Evolutionary conservation across 2,113 vertebrate genomes (phyloP).

Genomic region (Pandion haliaetus): DNA sequence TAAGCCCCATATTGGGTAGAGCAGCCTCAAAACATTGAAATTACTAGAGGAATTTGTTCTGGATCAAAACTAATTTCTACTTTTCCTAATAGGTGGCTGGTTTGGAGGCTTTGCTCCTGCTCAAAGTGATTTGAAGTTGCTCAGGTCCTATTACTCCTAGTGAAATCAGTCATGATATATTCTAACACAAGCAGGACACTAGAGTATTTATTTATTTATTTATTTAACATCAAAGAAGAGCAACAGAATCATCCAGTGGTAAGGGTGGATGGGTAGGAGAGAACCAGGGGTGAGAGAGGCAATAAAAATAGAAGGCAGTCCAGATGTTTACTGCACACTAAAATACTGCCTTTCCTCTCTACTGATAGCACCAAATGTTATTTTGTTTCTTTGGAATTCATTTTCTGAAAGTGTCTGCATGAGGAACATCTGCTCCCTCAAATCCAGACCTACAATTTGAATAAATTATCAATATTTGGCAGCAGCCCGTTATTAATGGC

Average conservation of each 20-base stretch:
- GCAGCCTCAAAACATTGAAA: neutral
- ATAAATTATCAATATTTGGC: conserved; percentile 81
- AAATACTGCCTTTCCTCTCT: conserved; percentile 13
- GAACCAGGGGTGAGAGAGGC: neutral
- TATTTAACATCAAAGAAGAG: neutral
- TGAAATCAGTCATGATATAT: neutral
- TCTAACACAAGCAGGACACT: neutral
- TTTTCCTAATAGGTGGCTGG: neutral
- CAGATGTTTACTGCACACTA: conserved; percentile 3
- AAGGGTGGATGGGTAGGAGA: neutral
- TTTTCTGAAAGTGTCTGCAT: conserved; percentile 73
- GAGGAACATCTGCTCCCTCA: conserved; percentile 78
- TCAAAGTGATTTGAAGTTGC: neutral
- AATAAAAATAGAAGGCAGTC: neutral
- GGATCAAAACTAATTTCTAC: neutral
- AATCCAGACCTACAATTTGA: conserved; percentile 77
- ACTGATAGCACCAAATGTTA: neutral
- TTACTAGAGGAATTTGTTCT: neutral
- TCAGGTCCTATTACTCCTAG: neutral
- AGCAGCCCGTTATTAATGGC: conserved; percentile 75
- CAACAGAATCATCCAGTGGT: neutral
- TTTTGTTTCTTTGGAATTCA: conserved; percentile 68
- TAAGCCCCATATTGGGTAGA: neutral
- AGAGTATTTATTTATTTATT: neutral
- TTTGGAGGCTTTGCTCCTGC: neutral